phyloP scores from a whole-genome alignment of 2,888 invertebrate species.

The Xanthorhoe spadicearia region DNA sequence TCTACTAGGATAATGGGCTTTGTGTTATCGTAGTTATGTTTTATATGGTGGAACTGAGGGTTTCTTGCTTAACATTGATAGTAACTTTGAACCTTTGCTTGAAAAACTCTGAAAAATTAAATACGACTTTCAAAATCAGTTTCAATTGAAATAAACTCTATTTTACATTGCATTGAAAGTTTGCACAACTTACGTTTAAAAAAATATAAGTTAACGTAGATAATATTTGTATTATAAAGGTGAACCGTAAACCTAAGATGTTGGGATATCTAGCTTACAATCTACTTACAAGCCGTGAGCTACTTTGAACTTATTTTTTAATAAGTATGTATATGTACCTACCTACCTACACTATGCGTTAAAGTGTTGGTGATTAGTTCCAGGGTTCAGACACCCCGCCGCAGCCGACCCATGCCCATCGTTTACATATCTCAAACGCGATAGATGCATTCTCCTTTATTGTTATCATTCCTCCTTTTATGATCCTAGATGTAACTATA shows the following conservation, averaged over 20 bases:
- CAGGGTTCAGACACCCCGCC: background rate
- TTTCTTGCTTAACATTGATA: slow-evolving; percentile 18
- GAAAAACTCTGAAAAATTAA: slow-evolving; percentile 19
- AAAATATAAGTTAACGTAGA: too few species aligned
- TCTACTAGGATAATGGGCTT: slow-evolving; percentile 21
- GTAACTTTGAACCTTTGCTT: slow-evolving; percentile 29
- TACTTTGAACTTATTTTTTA: background rate
- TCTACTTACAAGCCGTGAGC: too few species aligned
- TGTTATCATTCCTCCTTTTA: slow-evolving; percentile 52
- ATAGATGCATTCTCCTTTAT: slow-evolving; percentile 69
- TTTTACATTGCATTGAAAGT: background rate
- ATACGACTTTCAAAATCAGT: background rate
- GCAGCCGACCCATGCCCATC: slow-evolving; percentile 17
- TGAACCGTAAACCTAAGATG: too few species aligned
- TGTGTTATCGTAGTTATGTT: background rate
- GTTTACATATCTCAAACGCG: slow-evolving; percentile 62
- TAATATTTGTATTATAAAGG: too few species aligned
- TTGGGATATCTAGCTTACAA: too few species aligned
- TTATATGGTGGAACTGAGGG: slow-evolving; percentile 13
- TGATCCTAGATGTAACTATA: slow-evolving; percentile 45
- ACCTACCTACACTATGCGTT: background rate
- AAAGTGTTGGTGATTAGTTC: background rate
- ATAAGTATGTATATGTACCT: background rate
- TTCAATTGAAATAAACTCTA: slow-evolving; percentile 6
- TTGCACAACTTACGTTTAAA: too few species aligned